These are phyloP conservation scores for Chironomus tepperi DNA, from an alignment of 1,140 invertebrate species.

Conservation along the genomic window DNA sequence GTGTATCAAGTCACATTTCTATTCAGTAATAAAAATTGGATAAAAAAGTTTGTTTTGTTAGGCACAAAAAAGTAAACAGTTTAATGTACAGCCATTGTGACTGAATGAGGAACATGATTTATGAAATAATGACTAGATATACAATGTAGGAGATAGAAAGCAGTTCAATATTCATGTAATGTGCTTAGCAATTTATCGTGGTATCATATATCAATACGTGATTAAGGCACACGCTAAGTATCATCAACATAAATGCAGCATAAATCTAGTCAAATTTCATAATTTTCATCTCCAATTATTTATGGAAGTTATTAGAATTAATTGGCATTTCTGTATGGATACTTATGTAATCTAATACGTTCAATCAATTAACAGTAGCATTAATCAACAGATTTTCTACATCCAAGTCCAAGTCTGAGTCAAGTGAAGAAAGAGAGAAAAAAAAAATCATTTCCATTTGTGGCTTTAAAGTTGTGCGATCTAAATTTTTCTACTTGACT, in stretches of 20 bases:
- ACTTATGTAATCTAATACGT: neutral
- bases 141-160: neutral
- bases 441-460: neutral
- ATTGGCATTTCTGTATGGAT: neutral
- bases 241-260: no score
- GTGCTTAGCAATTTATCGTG: neutral
- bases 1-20: no score
- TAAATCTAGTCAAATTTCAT: neutral
- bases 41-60: no score
- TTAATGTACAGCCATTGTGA: no score
- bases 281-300: neutral
- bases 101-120: neutral
- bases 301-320: neutral
- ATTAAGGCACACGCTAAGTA: neutral
- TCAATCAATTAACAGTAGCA: neutral
- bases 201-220: neutral
- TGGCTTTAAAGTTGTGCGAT: neutral
- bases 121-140: neutral
- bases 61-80: no score
- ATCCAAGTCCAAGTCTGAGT: neutral
- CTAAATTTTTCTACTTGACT: no score
- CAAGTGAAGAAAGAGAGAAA: neutral
- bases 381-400: conserved; percentile 1
- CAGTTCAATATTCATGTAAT: neutral
- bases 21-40: no score